Base-by-base conservation (phyloP, 1,140 invertebrate genomes). In the Marisa cornuarietis region DNA sequence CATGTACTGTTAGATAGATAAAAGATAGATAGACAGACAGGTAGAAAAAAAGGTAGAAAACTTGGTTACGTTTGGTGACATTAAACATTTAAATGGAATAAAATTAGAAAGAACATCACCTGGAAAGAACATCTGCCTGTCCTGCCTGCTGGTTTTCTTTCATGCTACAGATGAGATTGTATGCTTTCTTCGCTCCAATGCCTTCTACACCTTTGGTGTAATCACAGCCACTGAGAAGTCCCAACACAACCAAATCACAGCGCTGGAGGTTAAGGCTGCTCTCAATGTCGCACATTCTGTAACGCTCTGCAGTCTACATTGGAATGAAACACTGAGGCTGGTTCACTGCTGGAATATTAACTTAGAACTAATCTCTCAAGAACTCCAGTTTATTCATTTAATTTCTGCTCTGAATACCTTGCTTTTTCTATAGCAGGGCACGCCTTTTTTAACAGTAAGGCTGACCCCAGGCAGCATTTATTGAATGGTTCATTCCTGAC, bases 191-290 rank as follows among this genome's bases (percentile, higher is more conserved):
- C 18, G 42, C 63, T 49, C 79, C 79, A 10, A 81, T 22, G 24
- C 79, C 75, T n/a, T 71, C 68, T 24, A 81, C 74, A 1, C 79
- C 79, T 71, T 69, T 51, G 10, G 66, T 74, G 52, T 77, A 79
- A 61, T 79, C 78, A 73, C 71, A 79, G 42, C 78, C 78, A 26
- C 78, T 74, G 52, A 79, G 71, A 61, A 73, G 71, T 18, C 66
- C 74, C 97, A 90, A 97, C 96, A 90, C 95, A 96, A 0, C 96
- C 96, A 86, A 95, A 91, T 96, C 96, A 81, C 95, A 94, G 83
- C 95, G 93, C 0, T 94, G 94, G 79, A 97, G 92, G 71, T 94
- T 92, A 20, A 92, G 71, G 66, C 89, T 87, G 16, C 88, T 80
- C 82, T 92, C 90, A 86, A 95, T 94, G 81, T 93, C 93, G 51